A percentile compares a stretch with the other conserved stretches of the same genome.
Conservation (phyloP, 2,113 vertebrate species). For the Ceuthmochares aereus region DNA sequence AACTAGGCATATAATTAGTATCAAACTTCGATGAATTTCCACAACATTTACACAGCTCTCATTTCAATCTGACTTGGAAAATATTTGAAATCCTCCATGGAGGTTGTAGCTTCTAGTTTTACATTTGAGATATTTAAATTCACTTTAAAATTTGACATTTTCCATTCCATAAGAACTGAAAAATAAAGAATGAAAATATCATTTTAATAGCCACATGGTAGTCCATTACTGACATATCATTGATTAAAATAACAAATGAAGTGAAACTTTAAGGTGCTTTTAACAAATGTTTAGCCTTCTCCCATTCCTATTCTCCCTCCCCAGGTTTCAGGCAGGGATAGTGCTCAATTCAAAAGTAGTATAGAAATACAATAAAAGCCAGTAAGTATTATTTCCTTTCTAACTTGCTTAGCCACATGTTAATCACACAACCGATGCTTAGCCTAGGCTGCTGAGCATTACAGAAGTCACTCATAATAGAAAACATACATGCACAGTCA, state of each 20-base stretch:
- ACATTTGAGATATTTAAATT: not conserved
- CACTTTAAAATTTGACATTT: not conserved
- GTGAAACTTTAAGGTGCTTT: not conserved
- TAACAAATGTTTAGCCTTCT: not conserved
- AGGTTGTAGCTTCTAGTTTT: not conserved
- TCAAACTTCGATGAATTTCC: not conserved
- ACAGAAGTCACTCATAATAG: not conserved
- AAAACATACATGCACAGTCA: not conserved
- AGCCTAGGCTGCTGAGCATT: not conserved
- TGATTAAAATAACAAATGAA: not conserved
- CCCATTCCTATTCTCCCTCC: not conserved
- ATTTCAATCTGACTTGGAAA: not conserved
- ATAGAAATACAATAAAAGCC: not conserved
- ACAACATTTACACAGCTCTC: not conserved
- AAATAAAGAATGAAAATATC: fast-evolving
- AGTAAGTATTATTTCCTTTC: not conserved
- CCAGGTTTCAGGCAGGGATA: not conserved
- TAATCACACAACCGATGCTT: not conserved
- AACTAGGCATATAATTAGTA: not conserved
- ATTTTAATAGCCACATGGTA: not conserved
- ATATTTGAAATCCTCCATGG: not conserved
- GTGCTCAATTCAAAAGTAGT: not conserved
- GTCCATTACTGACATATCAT: fast-evolving
- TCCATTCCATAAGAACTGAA: not conserved
- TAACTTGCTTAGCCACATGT: not conserved